Evolutionary conservation across 64 coral and sea anemone genomes (phyloP), one percentile per base, ranked within the genome.

Genomic region (Stichodactyla mertensii): DNA sequence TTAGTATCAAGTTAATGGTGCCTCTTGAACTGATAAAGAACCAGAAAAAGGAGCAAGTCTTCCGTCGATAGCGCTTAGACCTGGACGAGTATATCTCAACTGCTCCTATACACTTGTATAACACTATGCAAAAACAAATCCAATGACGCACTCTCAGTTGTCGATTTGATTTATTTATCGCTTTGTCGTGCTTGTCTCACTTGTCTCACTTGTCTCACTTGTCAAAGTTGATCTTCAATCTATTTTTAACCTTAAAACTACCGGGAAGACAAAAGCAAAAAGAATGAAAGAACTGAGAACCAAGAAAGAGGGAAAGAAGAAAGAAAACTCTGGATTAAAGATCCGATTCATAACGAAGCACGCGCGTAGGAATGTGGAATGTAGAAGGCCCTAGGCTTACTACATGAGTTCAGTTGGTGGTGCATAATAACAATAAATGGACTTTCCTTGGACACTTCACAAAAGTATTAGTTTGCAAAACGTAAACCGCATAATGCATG

Each of bases 221-320:
- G 69, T 11, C 27, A 10, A 31, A 10, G 4, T 66, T 66, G 62
- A 3, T 74, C 23, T 70, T 74, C 1, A 11, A 31, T 28, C 69
- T 74, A 74, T 36, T 74, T 74, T 36, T n/a, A 74, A 74, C 69
- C 22, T 74, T 58, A 31, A 71, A 74, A 31, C 69, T 20, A 69
- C 64, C 19, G n/a, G 3, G 24, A 27, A 74, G 26, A 31, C 7
- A 10, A 6, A 1, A 74, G 24, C 8, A 27, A 36, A 66, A 66
- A 5, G 18, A n/a, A 22, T n/a, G 62, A n/a, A 66, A 22, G 20
- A n/a, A 66, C 8, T 7, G 22, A n/a, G 62, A 66, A 9, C n/a
- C 3, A 22, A 22, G 7, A 23, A 18, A 24, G 7, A 28, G 9
- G 27, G 27, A 74, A 2, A 27, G 11, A 31, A 11, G 27, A 27